Base-by-base conservation (phyloP, 2,888 invertebrate genomes). In the Nemurella pictetii region DNA sequence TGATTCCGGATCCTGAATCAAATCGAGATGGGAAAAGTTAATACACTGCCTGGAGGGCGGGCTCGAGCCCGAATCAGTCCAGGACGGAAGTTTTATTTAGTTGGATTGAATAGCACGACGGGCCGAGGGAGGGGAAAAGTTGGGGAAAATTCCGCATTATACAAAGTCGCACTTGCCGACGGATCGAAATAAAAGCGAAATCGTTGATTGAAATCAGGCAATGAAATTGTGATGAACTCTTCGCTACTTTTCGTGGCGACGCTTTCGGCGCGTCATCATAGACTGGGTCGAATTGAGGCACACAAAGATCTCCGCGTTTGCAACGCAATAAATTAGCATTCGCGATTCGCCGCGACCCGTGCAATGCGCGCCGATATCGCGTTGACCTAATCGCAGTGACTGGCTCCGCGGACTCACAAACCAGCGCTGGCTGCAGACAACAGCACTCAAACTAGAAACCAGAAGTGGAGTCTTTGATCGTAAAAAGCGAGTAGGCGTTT, bases 31-130 rank as follows among this genome's bases (percentile, higher is more conserved):
- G 26, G 26, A 35, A 15, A 81, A 81, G 80, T 81, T 81, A 81
- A 81, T 81, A 36, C 25, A 81, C 55, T 20, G 55, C 32, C 9
- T n/a, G n/a, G n/a, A n/a, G 32, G 15, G 3, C 55, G 15, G 55
- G 55, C 55, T n/a, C n/a, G 36, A 81, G 26, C 75, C n/a, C 35
- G 35, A 32, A 81, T 36, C 26, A 25, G 80, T 30, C 35, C 35
- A 15, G 30, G 80, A 81, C 32, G 20, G 55, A 81, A 86, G 83
- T 86, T 86, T 86, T 84, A 86, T 83, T 84, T 85, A 86, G 86
- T 83, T 84, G 83, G 86, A 86, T 86, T 86, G 86, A 86, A 82
- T 83, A 80, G 83, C 36, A 85, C 55, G 83, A 78, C 74, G 35
- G 83, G 74, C 82, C 27, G 83, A 83, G 73, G 30, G 80, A 29